phyloP scores from a whole-genome alignment of 2,113 vertebrate species.

The Scophthalmus maximus region DNA sequence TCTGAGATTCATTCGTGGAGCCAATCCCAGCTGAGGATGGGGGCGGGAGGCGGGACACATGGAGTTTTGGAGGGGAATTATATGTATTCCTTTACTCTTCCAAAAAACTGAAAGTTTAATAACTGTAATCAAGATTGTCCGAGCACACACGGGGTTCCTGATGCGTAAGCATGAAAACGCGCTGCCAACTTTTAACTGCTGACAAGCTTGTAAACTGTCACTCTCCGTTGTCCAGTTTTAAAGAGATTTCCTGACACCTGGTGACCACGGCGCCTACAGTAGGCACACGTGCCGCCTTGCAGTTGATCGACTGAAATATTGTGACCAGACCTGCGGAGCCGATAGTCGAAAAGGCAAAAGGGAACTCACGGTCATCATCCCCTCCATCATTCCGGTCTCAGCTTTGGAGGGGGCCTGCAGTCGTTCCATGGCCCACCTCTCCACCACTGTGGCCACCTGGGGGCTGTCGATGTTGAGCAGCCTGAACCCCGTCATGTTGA shows the following conservation, averaged over 20 bases:
- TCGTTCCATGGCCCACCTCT: conserved; percentile 96
- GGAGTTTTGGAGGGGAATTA: not conserved
- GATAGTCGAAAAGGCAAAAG: not conserved
- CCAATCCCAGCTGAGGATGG: too few species aligned
- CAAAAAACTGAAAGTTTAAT: not conserved
- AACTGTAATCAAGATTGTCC: too few species aligned
- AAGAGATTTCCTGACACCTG: too few species aligned
- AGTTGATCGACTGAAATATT: too few species aligned
- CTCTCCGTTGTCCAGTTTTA: not conserved
- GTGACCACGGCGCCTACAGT: too few species aligned
- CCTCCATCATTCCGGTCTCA: conserved; percentile 90
- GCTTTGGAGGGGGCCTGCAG: conserved; percentile 90
- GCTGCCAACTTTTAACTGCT: not conserved
- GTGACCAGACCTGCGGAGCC: too few species aligned
- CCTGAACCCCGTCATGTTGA: conserved; percentile 98
- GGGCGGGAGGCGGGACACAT: too few species aligned
- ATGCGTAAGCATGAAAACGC: too few species aligned
- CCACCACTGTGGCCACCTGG: conserved; percentile 89
- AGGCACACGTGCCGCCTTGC: too few species aligned
- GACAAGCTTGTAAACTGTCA: not conserved
- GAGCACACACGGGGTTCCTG: too few species aligned
- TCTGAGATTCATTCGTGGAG: too few species aligned
- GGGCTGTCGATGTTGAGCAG: conserved; percentile 92
- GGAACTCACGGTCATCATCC: conserved; percentile 92
- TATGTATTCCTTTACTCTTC: too few species aligned